Conservation (phyloP, 2,113 vertebrate genomes). For the Empidonax traillii region DNA sequence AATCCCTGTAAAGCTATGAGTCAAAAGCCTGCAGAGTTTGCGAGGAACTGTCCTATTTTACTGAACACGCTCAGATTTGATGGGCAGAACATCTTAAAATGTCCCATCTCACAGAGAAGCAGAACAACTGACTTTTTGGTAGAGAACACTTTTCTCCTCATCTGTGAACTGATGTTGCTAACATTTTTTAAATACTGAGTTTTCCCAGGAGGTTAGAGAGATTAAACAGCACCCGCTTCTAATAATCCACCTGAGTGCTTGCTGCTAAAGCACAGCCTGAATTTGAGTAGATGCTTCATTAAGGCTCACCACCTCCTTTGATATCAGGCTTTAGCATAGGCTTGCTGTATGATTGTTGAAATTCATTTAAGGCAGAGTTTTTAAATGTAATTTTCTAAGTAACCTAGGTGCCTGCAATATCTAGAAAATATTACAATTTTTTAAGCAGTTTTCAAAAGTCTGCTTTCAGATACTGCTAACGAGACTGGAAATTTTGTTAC, state of each 20-base stretch:
- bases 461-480: neutral
- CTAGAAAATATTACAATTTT: neutral
- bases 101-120: neutral
- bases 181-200: neutral
- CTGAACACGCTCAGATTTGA: neutral
- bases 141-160: neutral
- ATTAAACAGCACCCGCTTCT: neutral
- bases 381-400: neutral
- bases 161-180: neutral
- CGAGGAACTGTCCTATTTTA: neutral
- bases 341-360: neutral
- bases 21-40: neutral
- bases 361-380: constrained; percentile 12
- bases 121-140: neutral
- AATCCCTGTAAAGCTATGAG: neutral
- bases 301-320: constrained; percentile 7
- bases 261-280: constrained; percentile 7
- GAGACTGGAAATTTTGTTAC: neutral
- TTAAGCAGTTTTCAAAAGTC: neutral
- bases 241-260: constrained; percentile 10
- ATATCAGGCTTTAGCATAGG: neutral
- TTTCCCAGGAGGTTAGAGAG: constrained; percentile 19
- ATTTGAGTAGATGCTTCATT: constrained; percentile 40
- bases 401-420: neutral
- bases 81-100: neutral